These are phyloP conservation scores for Syncerus caffer DNA, from an alignment of 2,797 vertebrate genomes.

Conservation along the genomic window DNA sequence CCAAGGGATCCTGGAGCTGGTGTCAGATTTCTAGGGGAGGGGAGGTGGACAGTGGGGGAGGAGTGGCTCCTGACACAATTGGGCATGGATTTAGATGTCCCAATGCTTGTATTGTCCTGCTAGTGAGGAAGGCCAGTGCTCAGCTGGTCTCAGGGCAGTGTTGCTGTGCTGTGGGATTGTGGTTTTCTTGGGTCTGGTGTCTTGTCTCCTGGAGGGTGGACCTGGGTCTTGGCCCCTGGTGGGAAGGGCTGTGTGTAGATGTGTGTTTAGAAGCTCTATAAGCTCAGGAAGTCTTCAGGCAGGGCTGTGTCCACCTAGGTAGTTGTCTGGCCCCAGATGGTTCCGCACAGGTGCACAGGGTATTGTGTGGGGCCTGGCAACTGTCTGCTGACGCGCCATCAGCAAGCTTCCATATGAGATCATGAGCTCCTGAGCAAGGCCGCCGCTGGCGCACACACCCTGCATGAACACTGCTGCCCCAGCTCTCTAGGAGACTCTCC, in stretches of 20 bases:
- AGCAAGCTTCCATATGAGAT: neutral
- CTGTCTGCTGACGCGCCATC: rapidly evolving
- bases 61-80: neutral
- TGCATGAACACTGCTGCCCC: too few species aligned
- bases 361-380: neutral
- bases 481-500: neutral
- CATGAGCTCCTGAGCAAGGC: neutral
- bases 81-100: neutral
- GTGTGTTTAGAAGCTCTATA: neutral
- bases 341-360: neutral
- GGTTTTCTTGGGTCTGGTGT: neutral
- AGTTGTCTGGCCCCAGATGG: neutral
- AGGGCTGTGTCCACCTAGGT: too few species aligned
- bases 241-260: neutral
- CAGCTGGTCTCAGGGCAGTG: neutral
- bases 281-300: neutral
- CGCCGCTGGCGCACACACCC: rapidly evolving
- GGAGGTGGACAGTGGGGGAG: neutral
- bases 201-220: neutral
- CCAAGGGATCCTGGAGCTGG: neutral
- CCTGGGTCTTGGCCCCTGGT: neutral
- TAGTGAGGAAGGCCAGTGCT: neutral
- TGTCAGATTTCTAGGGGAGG: neutral
- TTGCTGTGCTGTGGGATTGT: neutral
- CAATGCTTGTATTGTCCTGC: neutral